Evolutionary conservation across 2,797 vertebrate species (phyloP).

Genomic region (Liasis olivaceus): DNA sequence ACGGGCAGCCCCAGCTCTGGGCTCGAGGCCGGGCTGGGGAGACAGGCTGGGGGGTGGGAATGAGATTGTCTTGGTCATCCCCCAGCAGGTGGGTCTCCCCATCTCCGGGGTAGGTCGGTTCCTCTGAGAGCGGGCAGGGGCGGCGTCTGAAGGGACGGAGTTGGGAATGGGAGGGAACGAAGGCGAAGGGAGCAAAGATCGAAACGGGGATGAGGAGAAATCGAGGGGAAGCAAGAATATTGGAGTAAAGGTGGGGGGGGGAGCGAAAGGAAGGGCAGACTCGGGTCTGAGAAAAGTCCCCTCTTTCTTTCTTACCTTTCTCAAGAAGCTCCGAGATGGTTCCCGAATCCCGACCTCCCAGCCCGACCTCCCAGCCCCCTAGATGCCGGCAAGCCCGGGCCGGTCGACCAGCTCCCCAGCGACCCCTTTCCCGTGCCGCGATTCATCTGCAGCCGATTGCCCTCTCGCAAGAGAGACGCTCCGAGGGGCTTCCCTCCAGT

Average conservation of each 20-base stretch:
- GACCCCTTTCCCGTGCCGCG: slow-evolving; percentile 13
- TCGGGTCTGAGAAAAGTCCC: neutral
- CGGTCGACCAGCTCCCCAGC: slow-evolving; percentile 5
- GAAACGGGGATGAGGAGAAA: neutral
- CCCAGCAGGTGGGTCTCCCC: neutral
- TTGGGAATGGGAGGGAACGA: neutral
- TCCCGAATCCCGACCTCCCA: slow-evolving; percentile 8
- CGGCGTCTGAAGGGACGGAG: neutral
- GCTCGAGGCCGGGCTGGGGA: neutral
- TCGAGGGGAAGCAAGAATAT: neutral
- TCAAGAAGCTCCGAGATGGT: neutral
- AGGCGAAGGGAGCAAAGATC: neutral
- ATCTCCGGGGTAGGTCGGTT: neutral
- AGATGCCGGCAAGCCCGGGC: neutral
- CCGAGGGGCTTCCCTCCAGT: slow-evolving; percentile 12
- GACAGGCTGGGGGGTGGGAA: accelerated
- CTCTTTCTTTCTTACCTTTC: slow-evolving; percentile 50
- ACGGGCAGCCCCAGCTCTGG: neutral
- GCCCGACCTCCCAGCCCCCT: neutral
- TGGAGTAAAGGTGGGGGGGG: neutral
- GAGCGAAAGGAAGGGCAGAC: neutral
- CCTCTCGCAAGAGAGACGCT: neutral
- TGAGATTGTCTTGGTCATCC: neutral
- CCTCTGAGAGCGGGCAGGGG: neutral
- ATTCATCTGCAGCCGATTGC: slow-evolving; percentile 23